Conservation (phyloP, 2,888 invertebrate species). For the Eilema depressum region DNA sequence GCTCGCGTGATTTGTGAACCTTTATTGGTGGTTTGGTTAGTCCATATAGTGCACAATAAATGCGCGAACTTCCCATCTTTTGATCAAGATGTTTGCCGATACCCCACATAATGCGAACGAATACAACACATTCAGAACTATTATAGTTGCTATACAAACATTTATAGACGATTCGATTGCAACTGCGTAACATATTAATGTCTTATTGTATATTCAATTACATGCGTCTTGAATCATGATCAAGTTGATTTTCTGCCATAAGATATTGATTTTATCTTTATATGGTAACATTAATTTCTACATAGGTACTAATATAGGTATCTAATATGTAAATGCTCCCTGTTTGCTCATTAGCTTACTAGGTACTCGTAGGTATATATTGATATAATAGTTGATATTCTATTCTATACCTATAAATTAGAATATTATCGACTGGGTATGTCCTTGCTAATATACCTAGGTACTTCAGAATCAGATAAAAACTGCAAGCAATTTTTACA, state of each 20-base stretch:
- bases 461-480: too few relatives aligned
- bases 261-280: slow-evolving; percentile 5
- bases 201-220: slow-evolving; percentile 8
- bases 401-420: too few relatives aligned
- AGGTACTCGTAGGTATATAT: too few relatives aligned
- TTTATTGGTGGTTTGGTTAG: too few relatives aligned
- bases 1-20: too few relatives aligned
- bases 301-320: too few relatives aligned
- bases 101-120: background rate
- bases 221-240: background rate
- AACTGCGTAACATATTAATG: slow-evolving; percentile 24
- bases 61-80: too few relatives aligned
- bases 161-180: slow-evolving; percentile 27
- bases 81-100: too few relatives aligned
- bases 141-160: background rate
- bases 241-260: background rate
- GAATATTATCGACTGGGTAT: too few relatives aligned
- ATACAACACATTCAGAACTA: background rate
- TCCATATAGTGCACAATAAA: too few relatives aligned
- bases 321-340: background rate
- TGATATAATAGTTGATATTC: background rate
- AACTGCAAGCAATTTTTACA: too few relatives aligned
- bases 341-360: background rate
- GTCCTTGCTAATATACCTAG: too few relatives aligned
- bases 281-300: background rate